Base-by-base conservation (phyloP, 2,888 invertebrate genomes). In the Synergus gifuensis region DNA sequence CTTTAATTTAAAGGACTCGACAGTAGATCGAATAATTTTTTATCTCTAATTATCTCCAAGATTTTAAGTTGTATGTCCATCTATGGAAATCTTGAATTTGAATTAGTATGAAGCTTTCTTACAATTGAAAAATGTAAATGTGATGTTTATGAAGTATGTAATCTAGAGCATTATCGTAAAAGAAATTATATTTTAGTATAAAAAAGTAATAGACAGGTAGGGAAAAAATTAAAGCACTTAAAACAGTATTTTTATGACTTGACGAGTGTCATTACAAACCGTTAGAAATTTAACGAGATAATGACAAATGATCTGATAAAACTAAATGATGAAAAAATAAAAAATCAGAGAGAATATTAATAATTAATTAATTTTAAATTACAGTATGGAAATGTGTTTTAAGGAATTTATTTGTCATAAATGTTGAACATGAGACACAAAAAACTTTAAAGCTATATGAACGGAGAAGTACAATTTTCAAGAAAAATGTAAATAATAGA, bases 331-430 rank as follows among this genome's bases (percentile, higher is more conserved):
- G 49, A 7, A 49, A 49, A 16, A 3, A 36, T 36, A 36, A 36
- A 36, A 36, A 36, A 36, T 7, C 36, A 36, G 36, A 36, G 36
- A 36, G 5, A 36, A 36, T 36, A 36, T 36, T 36, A 4, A 36
- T 36, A 36, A 36, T 36, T 36, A 7, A 36, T 36, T 36, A 7
- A 36, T 36, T 36, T 5, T 5, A 36, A 36, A 18, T 58, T 9
- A 58, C 58, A 58, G 18, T 58, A 58, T n/a, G 11, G n/a, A 73
- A 73, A n/a, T 73, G 14, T 73, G 22, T 54, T 73, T 73, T 73
- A 73, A 73, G 28, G 73, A 40, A 73, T 73, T 73, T 73, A 73
- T 73, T 73, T 54, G 49, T 73, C 73, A 73, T 54, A 73, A 73
- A 73, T 54, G 54, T 54, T 73, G 73, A 54, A 73, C 73, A 73